These are phyloP conservation scores for Polyploca ridens DNA, from an alignment of 2,888 invertebrate species.

Conservation along the genomic window DNA sequence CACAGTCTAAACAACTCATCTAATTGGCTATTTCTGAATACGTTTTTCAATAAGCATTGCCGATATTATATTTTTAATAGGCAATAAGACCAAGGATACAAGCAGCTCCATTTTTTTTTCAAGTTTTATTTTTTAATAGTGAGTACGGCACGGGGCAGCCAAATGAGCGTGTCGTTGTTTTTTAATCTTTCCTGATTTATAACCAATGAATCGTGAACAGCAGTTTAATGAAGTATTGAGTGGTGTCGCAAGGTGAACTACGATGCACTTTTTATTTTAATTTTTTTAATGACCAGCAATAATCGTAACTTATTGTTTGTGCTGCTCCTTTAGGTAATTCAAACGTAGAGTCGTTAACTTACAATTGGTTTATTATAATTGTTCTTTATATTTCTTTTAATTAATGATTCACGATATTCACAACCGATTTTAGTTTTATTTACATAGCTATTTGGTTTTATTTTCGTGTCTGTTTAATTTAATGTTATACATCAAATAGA, in stretches of 20 bases:
- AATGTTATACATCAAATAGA: constrained; percentile 8
- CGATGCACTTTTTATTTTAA: constrained; percentile 34
- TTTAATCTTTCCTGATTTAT: constrained; percentile 70
- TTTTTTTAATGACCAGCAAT: constrained; percentile 41
- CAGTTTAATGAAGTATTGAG: constrained; percentile 72
- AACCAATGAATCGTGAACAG: constrained; percentile 70
- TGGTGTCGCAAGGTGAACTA: constrained; percentile 61
- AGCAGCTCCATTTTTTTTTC: constrained; percentile 42
- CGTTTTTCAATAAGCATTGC: constrained; percentile 75
- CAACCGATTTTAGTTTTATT: constrained; percentile 10
- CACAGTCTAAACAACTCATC: constrained; percentile 48
- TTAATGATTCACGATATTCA: constrained; percentile 27
- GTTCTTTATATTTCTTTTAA: constrained; percentile 29
- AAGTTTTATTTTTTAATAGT: constrained; percentile 42
- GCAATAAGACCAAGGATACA: constrained; percentile 65
- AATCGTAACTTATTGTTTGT: constrained; percentile 50
- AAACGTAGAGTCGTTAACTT: constrained; percentile 28
- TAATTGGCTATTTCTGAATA: constrained; percentile 74
- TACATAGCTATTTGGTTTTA: background rate
- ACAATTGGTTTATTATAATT: constrained; percentile 24
- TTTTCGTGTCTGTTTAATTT: background rate
- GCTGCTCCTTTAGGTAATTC: constrained; percentile 37
- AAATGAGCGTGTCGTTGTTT: constrained; percentile 71
- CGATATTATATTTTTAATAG: constrained; percentile 75
- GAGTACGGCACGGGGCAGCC: constrained; percentile 62